phyloP scores from a whole-genome alignment of 2,888 invertebrate genomes.

The Hirtodrosophila trivittata region DNA sequence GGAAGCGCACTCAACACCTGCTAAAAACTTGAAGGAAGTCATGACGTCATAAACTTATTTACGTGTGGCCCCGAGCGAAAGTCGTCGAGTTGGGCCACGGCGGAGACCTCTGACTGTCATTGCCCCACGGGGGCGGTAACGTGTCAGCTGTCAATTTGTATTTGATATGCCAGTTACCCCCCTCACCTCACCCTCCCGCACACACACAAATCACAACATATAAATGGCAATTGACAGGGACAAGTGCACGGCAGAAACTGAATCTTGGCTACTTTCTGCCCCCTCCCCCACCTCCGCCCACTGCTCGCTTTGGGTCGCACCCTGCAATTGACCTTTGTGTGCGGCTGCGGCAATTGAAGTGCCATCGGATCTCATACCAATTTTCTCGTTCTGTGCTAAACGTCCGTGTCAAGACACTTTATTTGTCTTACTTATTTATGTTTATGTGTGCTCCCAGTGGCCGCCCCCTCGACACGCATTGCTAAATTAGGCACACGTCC shows the following conservation, averaged over 20 bases:
- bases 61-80: not conserved
- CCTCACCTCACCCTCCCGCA: constrained; percentile 9
- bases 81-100: not conserved
- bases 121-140: constrained; percentile 36
- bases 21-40: constrained; percentile 38
- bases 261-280: not conserved
- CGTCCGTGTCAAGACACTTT: constrained; percentile 71
- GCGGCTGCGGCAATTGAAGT: constrained; percentile 6
- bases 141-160: constrained; percentile 75
- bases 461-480: constrained; percentile 37
- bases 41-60: constrained; percentile 42
- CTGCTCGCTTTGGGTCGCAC: constrained; percentile 29
- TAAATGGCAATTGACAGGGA: constrained; percentile 75
- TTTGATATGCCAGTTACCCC: constrained; percentile 55
- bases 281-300: not conserved
- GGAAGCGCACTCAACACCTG: constrained; percentile 71
- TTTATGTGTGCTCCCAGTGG: constrained; percentile 45
- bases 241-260: constrained; percentile 51
- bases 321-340: constrained; percentile 60
- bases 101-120: constrained; percentile 14
- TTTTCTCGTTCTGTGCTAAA: constrained; percentile 49
- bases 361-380: constrained; percentile 19
- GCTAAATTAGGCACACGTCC: constrained; percentile 72
- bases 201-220: constrained; percentile 67
- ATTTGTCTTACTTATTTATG: constrained; percentile 78